Conservation (phyloP, 2,113 vertebrate genomes). For the Symphodus melops region DNA sequence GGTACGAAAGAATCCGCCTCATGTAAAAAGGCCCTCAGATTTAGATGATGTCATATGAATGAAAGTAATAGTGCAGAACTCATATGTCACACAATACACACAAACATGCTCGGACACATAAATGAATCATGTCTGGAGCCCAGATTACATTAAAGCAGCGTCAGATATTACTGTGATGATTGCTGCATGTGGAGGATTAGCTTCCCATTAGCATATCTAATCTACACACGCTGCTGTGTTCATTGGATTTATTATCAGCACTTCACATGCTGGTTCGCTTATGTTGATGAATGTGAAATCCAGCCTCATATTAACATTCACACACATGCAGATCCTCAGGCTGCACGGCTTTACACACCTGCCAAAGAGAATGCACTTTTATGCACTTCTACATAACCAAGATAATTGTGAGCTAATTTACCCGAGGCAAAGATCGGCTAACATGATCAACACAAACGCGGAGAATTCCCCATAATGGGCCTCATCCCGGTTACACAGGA, state of each 20-base stretch:
- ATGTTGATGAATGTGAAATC: not conserved
- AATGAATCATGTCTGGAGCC: not conserved
- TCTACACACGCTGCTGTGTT: slow-evolving; percentile 11
- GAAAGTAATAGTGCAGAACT: no score
- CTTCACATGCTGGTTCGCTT: not conserved
- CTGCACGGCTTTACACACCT: not conserved
- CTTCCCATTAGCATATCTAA: not conserved
- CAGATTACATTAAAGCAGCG: not conserved
- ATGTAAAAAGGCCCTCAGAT: no score
- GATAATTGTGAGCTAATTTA: not conserved
- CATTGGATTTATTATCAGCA: slow-evolving; percentile 18
- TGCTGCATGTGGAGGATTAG: not conserved
- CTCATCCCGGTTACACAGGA: no score
- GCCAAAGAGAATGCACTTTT: no score
- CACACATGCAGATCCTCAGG: not conserved
- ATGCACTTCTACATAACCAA: not conserved
- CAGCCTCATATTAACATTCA: not conserved
- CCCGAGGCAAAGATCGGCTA: not conserved
- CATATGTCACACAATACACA: no score
- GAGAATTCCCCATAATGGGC: no score
- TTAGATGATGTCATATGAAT: no score
- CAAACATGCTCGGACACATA: not conserved
- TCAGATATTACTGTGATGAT: not conserved
- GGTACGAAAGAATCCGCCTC: no score
- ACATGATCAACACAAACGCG: no score